Percentiles rank a stretch among this genome's conserved stretches.
Conservation (phyloP, 2,797 vertebrate genomes). For the Australoheros facetus region DNA sequence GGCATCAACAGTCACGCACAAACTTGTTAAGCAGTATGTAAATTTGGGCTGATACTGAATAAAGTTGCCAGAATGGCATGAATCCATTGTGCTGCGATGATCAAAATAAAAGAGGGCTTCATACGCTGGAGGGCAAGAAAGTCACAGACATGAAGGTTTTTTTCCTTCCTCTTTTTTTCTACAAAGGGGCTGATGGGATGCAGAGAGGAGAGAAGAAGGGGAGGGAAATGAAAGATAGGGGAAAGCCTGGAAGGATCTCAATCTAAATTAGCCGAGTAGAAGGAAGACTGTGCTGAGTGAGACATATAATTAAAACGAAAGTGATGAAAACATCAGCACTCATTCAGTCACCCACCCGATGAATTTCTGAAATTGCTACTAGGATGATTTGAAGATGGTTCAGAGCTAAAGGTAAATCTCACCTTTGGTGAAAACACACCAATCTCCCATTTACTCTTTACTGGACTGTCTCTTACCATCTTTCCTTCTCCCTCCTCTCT, state of each 20-base stretch:
- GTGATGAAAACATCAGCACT: slow-evolving; percentile 80
- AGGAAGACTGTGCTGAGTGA: slow-evolving; percentile 80
- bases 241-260: slow-evolving; percentile 84
- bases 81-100: slow-evolving; percentile 87
- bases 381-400: slow-evolving; percentile 60
- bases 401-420: slow-evolving; percentile 65
- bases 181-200: slow-evolving; percentile 83
- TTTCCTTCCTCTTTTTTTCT: slow-evolving; percentile 68
- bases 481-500: slow-evolving; percentile 37
- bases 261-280: slow-evolving; percentile 85
- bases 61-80: slow-evolving; percentile 86
- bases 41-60: slow-evolving; percentile 85
- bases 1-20: slow-evolving; percentile 83
- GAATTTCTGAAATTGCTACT: slow-evolving; percentile 62
- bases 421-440: slow-evolving; percentile 38
- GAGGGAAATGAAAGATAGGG: slow-evolving; percentile 82
- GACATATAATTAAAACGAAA: slow-evolving; percentile 82
- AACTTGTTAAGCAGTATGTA: slow-evolving; percentile 86
- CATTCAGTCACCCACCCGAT: slow-evolving; percentile 64
- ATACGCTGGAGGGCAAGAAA: slow-evolving; percentile 83
- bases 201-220: slow-evolving; percentile 79
- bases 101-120: slow-evolving; percentile 86
- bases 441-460: slow-evolving; percentile 32
- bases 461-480: slow-evolving; percentile 29
- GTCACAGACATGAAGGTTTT: slow-evolving; percentile 84